A percentile compares a stretch with the other conserved stretches of the same genome.
Conservation (phyloP, 2,888 invertebrate species). For the Phortica magna region DNA sequence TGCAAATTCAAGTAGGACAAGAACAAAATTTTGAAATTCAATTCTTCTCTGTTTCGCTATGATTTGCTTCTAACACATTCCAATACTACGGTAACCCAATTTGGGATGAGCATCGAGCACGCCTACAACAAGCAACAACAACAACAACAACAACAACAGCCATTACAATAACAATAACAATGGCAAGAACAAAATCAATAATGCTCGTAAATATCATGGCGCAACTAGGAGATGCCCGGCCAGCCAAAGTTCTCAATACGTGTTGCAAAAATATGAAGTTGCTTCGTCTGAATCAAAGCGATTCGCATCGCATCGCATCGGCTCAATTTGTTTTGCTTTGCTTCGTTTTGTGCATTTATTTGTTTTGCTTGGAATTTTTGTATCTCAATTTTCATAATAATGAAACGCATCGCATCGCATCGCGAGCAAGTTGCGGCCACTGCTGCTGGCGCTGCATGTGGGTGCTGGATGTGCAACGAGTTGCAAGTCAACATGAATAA, state of each 20-base stretch:
- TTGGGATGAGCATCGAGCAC: not conserved
- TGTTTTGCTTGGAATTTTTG: slow-evolving; percentile 53
- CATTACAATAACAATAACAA: not conserved
- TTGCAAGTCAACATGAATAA: slow-evolving; percentile 12
- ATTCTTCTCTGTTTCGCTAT: slow-evolving; percentile 6
- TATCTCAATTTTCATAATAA: slow-evolving; percentile 68
- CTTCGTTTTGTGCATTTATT: slow-evolving; percentile 43
- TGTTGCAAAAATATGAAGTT: slow-evolving; percentile 3
- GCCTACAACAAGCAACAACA: not conserved
- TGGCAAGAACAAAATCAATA: not conserved
- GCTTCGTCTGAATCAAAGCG: not conserved
- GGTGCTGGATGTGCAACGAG: slow-evolving; percentile 8
- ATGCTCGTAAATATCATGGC: slow-evolving; percentile 24
- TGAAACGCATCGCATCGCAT: slow-evolving; percentile 55
- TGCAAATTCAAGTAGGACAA: not conserved
- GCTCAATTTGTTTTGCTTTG: not conserved
- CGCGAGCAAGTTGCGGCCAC: not conserved
- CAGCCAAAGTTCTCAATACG: not conserved
- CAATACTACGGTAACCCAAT: not conserved
- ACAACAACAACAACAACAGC: too few relatives aligned
- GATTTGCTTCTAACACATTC: not conserved
- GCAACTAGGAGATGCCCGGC: not conserved
- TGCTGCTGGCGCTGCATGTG: not conserved
- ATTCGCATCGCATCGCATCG: slow-evolving; percentile 1
- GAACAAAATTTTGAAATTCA: slow-evolving; percentile 12